phyloP scores from a whole-genome alignment of 2,888 invertebrate species.

The Phaedon cochleariae region DNA sequence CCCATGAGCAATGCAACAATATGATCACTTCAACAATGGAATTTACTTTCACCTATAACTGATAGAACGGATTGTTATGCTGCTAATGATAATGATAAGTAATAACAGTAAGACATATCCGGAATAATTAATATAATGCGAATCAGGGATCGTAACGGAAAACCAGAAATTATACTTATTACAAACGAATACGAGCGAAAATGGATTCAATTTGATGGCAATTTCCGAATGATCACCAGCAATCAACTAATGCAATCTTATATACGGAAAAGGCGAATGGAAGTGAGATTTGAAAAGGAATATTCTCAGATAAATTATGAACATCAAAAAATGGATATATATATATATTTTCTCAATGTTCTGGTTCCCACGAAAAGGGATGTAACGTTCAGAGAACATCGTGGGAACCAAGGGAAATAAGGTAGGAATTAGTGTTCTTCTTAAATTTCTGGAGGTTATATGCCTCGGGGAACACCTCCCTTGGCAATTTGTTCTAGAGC shows the following conservation, averaged over 20 bases:
- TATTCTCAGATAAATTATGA: too few relatives aligned
- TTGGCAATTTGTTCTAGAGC: too few relatives aligned
- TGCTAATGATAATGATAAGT: constrained; percentile 4
- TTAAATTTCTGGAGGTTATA: too few relatives aligned
- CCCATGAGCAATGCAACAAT: neutral
- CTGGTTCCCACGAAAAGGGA: too few relatives aligned
- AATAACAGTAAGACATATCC: constrained; percentile 14
- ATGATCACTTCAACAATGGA: neutral
- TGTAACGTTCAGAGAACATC: too few relatives aligned
- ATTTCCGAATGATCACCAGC: neutral
- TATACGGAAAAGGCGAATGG: neutral
- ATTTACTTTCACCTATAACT: neutral
- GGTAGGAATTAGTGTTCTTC: too few relatives aligned
- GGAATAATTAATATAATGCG: constrained; percentile 10
- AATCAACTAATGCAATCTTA: neutral
- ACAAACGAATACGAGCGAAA: neutral
- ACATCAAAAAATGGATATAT: too few relatives aligned
- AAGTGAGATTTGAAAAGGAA: neutral
- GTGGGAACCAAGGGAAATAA: too few relatives aligned
- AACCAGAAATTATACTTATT: neutral
- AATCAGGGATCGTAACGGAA: neutral
- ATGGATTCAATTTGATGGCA: neutral
- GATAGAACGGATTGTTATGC: neutral
- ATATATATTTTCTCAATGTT: too few relatives aligned
- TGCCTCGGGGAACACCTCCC: too few relatives aligned